phyloP scores from a whole-genome alignment of 2,888 invertebrate species.

The Yponomeuta malinellus region DNA sequence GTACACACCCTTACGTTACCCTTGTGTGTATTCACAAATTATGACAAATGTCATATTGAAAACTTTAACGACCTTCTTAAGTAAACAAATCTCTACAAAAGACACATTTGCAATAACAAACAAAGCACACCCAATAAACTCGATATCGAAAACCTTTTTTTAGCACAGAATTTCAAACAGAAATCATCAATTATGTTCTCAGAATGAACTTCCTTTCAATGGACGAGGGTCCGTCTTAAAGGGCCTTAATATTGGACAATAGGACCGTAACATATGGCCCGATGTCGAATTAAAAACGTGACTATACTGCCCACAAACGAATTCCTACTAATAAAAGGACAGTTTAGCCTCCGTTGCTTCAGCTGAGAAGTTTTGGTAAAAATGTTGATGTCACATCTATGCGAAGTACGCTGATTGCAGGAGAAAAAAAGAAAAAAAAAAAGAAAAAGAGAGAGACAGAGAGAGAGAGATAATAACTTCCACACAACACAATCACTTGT shows the following conservation, averaged over 20 bases:
- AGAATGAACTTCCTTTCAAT: slow-evolving; percentile 40
- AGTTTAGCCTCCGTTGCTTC: not conserved
- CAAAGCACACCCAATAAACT: not conserved
- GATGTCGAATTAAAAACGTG: not conserved
- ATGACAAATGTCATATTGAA: not conserved
- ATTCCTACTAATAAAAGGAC: not conserved
- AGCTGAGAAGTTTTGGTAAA: too few species aligned
- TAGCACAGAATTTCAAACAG: slow-evolving; percentile 44
- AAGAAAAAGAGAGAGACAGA: too few species aligned
- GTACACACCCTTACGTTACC: too few species aligned
- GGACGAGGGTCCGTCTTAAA: slow-evolving; percentile 46
- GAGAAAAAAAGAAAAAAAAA: too few species aligned
- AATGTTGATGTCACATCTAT: too few species aligned
- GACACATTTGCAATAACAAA: not conserved
- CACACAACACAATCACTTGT: too few species aligned
- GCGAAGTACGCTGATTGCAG: too few species aligned
- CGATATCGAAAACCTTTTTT: slow-evolving; percentile 26
- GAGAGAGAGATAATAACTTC: too few species aligned
- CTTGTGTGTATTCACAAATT: too few species aligned
- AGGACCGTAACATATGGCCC: slow-evolving; percentile 53
- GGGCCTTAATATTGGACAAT: slow-evolving; percentile 48
- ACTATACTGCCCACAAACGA: not conserved
- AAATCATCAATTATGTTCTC: slow-evolving; percentile 52
- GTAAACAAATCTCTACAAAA: slow-evolving; percentile 6
- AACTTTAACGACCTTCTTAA: not conserved